A percentile compares a stretch with the other conserved stretches of the same genome.
Evolutionary conservation across 2,113 vertebrate genomes (phyloP).

Genomic region (Chloropsis hardwickii): DNA sequence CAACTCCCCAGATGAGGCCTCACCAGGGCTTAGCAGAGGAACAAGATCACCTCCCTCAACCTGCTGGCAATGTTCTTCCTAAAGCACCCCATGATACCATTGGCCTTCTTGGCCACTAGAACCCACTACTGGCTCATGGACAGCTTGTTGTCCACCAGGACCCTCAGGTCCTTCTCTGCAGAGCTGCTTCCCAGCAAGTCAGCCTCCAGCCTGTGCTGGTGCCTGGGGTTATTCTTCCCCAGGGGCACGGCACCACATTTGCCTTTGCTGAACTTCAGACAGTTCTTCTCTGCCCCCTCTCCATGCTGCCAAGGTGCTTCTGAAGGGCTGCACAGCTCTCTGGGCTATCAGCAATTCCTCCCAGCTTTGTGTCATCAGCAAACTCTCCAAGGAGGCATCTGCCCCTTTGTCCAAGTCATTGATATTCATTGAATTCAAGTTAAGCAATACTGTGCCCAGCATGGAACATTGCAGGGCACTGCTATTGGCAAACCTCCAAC

Average conservation of each 20-base stretch:
- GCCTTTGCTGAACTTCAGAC: not conserved
- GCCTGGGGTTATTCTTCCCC: not conserved
- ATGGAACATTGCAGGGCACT: not conserved
- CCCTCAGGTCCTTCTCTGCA: not conserved
- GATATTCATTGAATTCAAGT: not conserved
- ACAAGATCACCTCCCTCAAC: accelerated
- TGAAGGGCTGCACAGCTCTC: not conserved
- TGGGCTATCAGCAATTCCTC: not conserved
- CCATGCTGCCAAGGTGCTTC: not conserved
- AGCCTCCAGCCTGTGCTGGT: not conserved
- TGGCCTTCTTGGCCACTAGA: not conserved
- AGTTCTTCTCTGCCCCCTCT: not conserved
- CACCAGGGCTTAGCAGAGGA: not conserved
- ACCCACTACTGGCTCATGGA: not conserved
- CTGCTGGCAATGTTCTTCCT: not conserved
- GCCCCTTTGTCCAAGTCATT: not conserved
- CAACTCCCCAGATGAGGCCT: not conserved
- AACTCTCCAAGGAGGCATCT: not conserved
- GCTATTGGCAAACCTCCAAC: not conserved
- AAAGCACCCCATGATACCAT: not conserved
- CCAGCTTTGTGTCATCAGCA: not conserved
- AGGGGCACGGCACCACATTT: not conserved
- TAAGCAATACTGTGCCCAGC: not conserved
- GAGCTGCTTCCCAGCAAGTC: not conserved
- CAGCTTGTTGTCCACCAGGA: not conserved